A percentile compares a stretch with the other conserved stretches of the same genome.
Conservation (phyloP, 2,888 invertebrate genomes). For the Tinea pellionella region DNA sequence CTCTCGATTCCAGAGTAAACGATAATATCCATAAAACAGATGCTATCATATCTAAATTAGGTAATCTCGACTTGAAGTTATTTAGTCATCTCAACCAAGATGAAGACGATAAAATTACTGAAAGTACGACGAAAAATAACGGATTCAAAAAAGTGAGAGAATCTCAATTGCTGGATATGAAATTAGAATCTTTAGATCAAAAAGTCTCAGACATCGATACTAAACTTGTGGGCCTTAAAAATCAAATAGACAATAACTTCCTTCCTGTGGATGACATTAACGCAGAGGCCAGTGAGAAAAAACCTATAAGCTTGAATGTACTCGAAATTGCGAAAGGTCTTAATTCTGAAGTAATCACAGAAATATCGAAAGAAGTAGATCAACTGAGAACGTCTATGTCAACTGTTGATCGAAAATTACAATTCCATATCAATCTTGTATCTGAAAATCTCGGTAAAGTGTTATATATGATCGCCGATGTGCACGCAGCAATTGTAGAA, state of each 20-base stretch:
- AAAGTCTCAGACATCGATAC: constrained; percentile 87
- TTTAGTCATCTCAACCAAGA: constrained; percentile 68
- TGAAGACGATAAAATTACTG: constrained; percentile 43
- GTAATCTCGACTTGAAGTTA: constrained; percentile 80
- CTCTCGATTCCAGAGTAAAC: constrained; percentile 82
- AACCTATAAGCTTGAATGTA: constrained; percentile 85
- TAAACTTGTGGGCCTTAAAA: constrained; percentile 81
- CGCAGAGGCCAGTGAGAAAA: constrained; percentile 88
- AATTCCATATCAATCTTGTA: constrained; percentile 86
- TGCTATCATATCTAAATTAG: constrained; percentile 81
- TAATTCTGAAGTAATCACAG: constrained; percentile 82
- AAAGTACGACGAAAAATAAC: constrained; percentile 29
- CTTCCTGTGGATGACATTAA: constrained; percentile 85
- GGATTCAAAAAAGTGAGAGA: constrained; percentile 30
- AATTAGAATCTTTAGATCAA: constrained; percentile 80
- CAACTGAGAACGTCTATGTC: constrained; percentile 82
- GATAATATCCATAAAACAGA: constrained; percentile 89
- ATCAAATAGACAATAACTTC: constrained; percentile 85
- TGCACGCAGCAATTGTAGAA: constrained; percentile 86
- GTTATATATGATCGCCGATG: constrained; percentile 81
- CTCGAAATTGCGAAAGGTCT: constrained; percentile 87
- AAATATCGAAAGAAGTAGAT: constrained; percentile 84
- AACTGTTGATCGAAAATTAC: constrained; percentile 83
- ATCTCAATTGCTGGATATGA: constrained; percentile 70
- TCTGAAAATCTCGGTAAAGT: constrained; percentile 85